A percentile compares a stretch with the other conserved stretches of the same genome.
Conservation (phyloP, 2,113 vertebrate species). For the Brachyhypopomus occidentalis region DNA sequence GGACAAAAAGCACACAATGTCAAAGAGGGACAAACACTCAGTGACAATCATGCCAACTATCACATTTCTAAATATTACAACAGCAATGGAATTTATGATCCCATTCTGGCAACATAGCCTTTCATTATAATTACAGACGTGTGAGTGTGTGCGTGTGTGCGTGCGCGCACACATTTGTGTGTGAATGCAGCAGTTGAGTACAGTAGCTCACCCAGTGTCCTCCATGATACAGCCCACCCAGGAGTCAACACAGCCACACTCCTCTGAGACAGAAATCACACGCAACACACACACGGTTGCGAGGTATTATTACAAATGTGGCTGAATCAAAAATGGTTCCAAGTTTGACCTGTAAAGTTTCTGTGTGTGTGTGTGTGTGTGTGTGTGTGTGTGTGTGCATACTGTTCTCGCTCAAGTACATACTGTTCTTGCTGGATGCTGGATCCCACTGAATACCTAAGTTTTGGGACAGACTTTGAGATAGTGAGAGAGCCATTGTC, state of each 20-base stretch:
- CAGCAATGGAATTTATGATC: conserved; percentile 14
- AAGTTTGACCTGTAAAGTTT: background rate
- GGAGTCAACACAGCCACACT: conserved; percentile 50
- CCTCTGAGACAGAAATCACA: conserved; percentile 43
- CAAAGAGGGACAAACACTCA: conserved; percentile 34
- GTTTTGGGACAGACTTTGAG: conserved; percentile 95
- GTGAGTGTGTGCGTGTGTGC: conserved; percentile 3
- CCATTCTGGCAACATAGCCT: conserved; percentile 18
- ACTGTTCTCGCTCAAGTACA: conserved; percentile 50
- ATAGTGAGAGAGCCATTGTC: conserved; percentile 86
- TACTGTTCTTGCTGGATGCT: conserved; percentile 85
- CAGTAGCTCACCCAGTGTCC: conserved; percentile 52
- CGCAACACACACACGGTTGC: conserved; percentile 15
- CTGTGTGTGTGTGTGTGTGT: background rate
- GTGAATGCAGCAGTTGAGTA: background rate
- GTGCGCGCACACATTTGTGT: background rate
- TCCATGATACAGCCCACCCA: conserved; percentile 59
- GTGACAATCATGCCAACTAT: conserved; percentile 24
- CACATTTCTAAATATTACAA: conserved; percentile 33
- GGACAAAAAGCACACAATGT: background rate
- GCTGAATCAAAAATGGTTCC: background rate
- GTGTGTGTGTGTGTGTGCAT: background rate
- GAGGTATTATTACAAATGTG: background rate
- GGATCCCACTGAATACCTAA: conserved; percentile 97
- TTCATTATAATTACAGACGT: conserved; percentile 39